phyloP scores from a whole-genome alignment of 1,140 invertebrate species.

The Gryon sp. region DNA sequence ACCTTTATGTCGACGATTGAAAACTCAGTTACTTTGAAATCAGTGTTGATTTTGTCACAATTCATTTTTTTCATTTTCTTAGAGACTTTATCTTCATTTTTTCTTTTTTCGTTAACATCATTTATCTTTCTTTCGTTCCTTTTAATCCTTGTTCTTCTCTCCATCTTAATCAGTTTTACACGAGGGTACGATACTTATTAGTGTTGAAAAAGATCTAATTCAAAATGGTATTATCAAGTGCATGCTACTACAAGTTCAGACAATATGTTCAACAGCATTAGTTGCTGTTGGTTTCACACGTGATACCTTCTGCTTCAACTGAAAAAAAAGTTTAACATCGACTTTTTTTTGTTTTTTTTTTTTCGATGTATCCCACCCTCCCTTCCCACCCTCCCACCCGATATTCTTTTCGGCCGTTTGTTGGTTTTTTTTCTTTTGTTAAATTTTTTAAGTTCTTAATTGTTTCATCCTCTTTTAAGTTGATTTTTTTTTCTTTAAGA shows the following conservation, averaged over 20 bases:
- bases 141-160: constrained; percentile 41
- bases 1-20: constrained; percentile 24
- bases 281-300: constrained; percentile 36
- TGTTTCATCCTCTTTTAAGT: constrained; percentile 18
- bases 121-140: constrained; percentile 20
- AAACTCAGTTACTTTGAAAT: constrained; percentile 37
- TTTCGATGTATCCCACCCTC: constrained; percentile 69
- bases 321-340: constrained; percentile 63
- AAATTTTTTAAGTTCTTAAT: constrained; percentile 24
- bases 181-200: constrained; percentile 63
- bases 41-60: constrained; percentile 28
- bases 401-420: constrained; percentile 51
- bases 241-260: constrained; percentile 69
- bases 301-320: constrained; percentile 71
- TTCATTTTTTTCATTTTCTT: constrained; percentile 8
- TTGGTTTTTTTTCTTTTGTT: constrained; percentile 38
- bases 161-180: constrained; percentile 58
- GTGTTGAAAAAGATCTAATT: constrained; percentile 65
- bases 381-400: constrained; percentile 71
- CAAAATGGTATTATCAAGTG: constrained; percentile 63
- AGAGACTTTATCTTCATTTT: constrained; percentile 7
- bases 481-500: constrained; percentile 30
- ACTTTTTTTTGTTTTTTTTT: constrained; percentile 36
- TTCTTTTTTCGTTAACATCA: constrained; percentile 9
- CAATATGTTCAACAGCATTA: constrained; percentile 59